Evolutionary conservation across 1,140 invertebrate species (phyloP).

Genomic region (Pseudoatta argentina): DNA sequence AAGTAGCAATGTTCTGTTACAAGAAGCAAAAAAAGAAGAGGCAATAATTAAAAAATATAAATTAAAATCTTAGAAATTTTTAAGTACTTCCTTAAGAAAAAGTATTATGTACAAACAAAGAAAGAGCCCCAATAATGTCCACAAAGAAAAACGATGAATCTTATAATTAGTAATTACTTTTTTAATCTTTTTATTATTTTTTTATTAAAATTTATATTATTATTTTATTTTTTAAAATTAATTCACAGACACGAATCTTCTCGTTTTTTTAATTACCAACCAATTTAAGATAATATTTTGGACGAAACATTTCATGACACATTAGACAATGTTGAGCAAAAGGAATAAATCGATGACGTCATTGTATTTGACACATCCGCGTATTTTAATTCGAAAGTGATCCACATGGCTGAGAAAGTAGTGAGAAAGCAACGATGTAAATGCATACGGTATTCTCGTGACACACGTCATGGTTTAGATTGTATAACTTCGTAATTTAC

Average conservation of each 20-base stretch:
- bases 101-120: neutral
- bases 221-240: too few species aligned
- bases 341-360: neutral
- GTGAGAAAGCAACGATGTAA: slow-evolving; percentile 27
- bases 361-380: neutral
- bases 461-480: slow-evolving; percentile 42
- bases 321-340: neutral
- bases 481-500: slow-evolving; percentile 56
- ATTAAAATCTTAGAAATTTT: neutral
- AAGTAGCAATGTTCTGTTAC: too few species aligned
- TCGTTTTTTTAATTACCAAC: too few species aligned
- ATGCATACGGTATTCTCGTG: slow-evolving; percentile 1
- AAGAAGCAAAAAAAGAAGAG: neutral
- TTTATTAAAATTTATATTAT: too few species aligned
- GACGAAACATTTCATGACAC: neutral
- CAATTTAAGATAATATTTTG: neutral
- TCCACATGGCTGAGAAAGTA: slow-evolving; percentile 1
- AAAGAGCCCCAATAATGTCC: neutral
- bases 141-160: neutral
- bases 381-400: slow-evolving; percentile 4
- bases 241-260: neutral
- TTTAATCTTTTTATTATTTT: neutral
- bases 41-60: slow-evolving; percentile 28
- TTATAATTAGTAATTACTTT: neutral
- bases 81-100: neutral